Evolutionary conservation across 2,797 vertebrate genomes (phyloP).

Genomic region (Micropoecilia bifurca): DNA sequence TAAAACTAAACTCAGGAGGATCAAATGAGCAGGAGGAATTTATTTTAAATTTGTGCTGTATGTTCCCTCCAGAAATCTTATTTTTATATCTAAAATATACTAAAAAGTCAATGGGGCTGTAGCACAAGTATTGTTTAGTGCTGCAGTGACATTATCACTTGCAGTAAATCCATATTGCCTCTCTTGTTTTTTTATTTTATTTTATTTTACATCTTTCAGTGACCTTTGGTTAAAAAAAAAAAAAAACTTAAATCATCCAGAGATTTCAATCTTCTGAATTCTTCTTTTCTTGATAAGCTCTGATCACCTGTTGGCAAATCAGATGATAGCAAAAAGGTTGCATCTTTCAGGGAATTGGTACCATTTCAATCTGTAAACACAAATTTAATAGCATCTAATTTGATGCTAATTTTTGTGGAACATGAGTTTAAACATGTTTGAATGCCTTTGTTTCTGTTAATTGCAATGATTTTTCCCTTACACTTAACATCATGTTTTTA

Average conservation of each 20-base stretch:
- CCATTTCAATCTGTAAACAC: neutral
- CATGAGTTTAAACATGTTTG: neutral
- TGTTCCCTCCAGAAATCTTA: neutral
- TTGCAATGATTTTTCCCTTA: neutral
- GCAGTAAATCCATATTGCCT: neutral
- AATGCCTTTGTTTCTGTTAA: too few species aligned
- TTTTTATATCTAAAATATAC: neutral
- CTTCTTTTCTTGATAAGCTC: neutral
- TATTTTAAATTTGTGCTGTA: neutral
- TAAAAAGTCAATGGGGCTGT: neutral
- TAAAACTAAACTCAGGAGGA: neutral
- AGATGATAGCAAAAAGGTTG: neutral
- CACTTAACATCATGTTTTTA: neutral
- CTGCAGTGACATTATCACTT: neutral
- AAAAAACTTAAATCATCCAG: neutral
- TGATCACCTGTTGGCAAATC: neutral
- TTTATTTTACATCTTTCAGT: neutral
- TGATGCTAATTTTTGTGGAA: neutral
- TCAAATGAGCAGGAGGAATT: neutral
- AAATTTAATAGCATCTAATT: neutral
- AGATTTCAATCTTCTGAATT: neutral
- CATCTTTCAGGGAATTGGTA: neutral
- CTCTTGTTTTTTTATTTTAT: neutral
- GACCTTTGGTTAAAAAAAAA: neutral
- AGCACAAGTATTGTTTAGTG: too few species aligned